Evolutionary conservation across 2,888 invertebrate genomes (phyloP).

Genomic region (Philhelius pedissequus): DNA sequence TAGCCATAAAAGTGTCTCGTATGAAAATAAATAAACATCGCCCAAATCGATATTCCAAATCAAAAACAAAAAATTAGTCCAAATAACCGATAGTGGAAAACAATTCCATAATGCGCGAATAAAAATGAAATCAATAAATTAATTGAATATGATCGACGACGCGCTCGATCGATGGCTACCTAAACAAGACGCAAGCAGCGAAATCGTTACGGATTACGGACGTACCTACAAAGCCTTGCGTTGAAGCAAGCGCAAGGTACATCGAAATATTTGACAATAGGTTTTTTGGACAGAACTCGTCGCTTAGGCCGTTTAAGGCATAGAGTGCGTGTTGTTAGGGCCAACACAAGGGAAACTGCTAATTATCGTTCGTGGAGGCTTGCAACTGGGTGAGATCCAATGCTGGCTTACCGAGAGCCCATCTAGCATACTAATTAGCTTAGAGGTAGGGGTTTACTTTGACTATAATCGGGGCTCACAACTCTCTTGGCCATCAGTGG

Average conservation of each 20-base stretch:
- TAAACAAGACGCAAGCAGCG: constrained; percentile 42
- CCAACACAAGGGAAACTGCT: constrained; percentile 51
- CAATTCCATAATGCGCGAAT: constrained; percentile 36
- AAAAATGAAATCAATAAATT: constrained; percentile 60
- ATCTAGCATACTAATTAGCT: constrained; percentile 56
- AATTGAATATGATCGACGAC: constrained; percentile 29
- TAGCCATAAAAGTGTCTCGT: constrained; percentile 18
- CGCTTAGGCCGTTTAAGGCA: constrained; percentile 36
- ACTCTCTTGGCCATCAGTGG: constrained; percentile 13
- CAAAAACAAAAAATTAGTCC: constrained; percentile 22
- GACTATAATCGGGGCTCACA: not conserved
- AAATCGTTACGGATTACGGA: constrained; percentile 69
- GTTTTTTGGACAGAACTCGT: constrained; percentile 31
- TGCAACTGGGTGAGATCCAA: constrained; percentile 58
- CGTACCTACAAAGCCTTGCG: too few relatives aligned
- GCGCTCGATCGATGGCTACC: constrained; percentile 1
- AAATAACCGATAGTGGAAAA: constrained; percentile 53
- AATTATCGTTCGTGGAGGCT: constrained; percentile 43
- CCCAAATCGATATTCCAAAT: constrained; percentile 40
- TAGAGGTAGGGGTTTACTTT: not conserved
- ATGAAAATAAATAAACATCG: not conserved
- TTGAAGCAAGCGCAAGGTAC: not conserved
- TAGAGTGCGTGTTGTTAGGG: constrained; percentile 34
- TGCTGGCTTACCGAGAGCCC: constrained; percentile 26
- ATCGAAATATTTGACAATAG: constrained; percentile 27